Evolutionary conservation across 2,113 vertebrate genomes (phyloP).

Genomic region (Emydocephalus ijimae): DNA sequence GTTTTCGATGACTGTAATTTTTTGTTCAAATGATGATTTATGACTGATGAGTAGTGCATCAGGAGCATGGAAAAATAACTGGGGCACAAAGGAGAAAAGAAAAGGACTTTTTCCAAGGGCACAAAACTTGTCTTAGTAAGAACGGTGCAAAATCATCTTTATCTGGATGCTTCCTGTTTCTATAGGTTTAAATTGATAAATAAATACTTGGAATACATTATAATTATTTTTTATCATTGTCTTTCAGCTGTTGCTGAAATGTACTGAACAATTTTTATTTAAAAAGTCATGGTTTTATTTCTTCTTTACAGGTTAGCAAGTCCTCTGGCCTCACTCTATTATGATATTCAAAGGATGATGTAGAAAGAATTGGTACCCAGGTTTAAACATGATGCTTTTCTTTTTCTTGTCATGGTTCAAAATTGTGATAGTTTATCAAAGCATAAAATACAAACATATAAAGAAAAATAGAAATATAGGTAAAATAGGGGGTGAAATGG

Average conservation of each 20-base stretch:
- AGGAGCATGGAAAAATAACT: neutral
- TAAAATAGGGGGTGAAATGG: neutral
- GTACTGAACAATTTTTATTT: neutral
- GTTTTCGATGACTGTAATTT: neutral
- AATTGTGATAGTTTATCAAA: neutral
- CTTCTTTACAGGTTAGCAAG: neutral
- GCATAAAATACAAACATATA: neutral
- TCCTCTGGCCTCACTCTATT: neutral
- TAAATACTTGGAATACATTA: neutral
- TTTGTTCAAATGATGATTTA: neutral
- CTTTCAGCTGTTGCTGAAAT: neutral
- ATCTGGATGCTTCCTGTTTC: neutral
- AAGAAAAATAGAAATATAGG: neutral
- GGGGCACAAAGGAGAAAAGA: neutral
- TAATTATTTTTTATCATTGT: neutral
- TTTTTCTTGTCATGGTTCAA: neutral
- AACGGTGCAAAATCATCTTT: neutral
- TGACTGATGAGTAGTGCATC: neutral
- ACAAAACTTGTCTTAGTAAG: neutral
- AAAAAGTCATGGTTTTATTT: neutral
- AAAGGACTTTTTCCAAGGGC: neutral
- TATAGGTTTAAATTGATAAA: neutral
- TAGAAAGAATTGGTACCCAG: neutral
- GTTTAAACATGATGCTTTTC: neutral
- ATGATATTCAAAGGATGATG: neutral